A percentile compares a stretch with the other conserved stretches of the same genome.
Evolutionary conservation across 2,113 vertebrate species (phyloP).

Genomic region (Oncorhynchus gorbuscha): DNA sequence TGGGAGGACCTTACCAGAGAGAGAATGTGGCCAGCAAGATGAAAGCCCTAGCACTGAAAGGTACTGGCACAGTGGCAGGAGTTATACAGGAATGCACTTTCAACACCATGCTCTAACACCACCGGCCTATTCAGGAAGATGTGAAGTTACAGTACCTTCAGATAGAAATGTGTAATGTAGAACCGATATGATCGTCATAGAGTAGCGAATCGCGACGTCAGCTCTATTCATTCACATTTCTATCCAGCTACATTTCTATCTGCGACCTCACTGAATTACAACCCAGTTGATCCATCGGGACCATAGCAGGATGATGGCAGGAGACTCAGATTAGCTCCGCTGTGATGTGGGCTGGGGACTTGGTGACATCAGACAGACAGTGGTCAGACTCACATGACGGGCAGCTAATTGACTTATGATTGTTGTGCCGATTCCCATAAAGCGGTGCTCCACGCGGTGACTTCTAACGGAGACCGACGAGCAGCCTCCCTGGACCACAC

Average conservation of each 20-base stretch:
- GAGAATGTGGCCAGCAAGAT: conserved; percentile 61
- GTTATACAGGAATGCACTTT: background rate
- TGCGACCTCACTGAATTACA: background rate
- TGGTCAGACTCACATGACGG: background rate
- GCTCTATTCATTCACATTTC: too few relatives aligned
- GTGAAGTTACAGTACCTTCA: too few relatives aligned
- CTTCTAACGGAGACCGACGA: background rate
- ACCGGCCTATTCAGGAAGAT: too few relatives aligned
- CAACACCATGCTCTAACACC: too few relatives aligned
- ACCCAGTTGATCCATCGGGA: background rate
- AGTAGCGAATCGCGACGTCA: too few relatives aligned
- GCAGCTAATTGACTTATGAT: conserved; percentile 16
- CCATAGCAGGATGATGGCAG: background rate
- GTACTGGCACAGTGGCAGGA: conserved; percentile 46
- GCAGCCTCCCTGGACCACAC: background rate
- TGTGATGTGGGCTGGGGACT: background rate
- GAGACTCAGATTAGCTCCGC: too few relatives aligned
- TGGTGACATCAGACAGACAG: too few relatives aligned
- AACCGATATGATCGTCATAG: too few relatives aligned
- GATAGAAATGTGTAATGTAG: too few relatives aligned
- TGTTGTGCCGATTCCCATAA: conserved; percentile 4
- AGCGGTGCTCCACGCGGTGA: conserved; percentile 5
- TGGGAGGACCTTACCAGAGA: conserved; percentile 76
- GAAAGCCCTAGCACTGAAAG: conserved; percentile 47
- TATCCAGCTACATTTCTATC: too few relatives aligned